phyloP scores from a whole-genome alignment of 2,113 vertebrate genomes.

The Toxostoma redivivum region DNA sequence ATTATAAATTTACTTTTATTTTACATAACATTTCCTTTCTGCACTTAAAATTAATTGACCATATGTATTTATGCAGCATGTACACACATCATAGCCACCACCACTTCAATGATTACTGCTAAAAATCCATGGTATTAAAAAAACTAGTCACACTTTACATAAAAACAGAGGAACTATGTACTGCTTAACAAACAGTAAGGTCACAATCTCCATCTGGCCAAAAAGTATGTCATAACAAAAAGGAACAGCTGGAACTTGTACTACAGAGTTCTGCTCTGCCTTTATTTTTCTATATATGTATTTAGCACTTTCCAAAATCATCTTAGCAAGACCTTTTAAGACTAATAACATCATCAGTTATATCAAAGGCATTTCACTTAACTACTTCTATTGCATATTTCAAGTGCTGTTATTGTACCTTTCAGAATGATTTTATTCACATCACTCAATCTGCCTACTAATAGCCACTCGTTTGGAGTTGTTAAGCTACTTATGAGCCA shows the following conservation, averaged over 20 bases:
- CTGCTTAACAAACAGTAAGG: background rate
- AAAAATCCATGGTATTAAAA: background rate
- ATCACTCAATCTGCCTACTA: background rate
- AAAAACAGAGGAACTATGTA: background rate
- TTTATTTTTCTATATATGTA: background rate
- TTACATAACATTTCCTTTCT: background rate
- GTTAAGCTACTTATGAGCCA: background rate
- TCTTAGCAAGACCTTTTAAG: background rate
- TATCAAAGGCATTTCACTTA: background rate
- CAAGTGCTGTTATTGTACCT: background rate
- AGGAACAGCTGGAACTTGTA: background rate
- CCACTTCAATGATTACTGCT: background rate
- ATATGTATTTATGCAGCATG: background rate
- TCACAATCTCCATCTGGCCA: background rate
- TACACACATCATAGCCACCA: background rate
- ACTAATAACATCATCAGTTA: background rate
- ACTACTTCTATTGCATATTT: background rate
- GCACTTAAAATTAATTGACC: background rate
- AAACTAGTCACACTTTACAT: background rate
- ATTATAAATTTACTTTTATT: background rate
- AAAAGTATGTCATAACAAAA: background rate
- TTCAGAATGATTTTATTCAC: background rate
- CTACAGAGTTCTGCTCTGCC: background rate
- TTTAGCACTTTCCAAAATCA: background rate
- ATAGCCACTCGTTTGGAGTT: background rate